These are phyloP conservation scores for Diaprepes abbreviatus DNA, from an alignment of 2,888 invertebrate species.

Conservation along the genomic window DNA sequence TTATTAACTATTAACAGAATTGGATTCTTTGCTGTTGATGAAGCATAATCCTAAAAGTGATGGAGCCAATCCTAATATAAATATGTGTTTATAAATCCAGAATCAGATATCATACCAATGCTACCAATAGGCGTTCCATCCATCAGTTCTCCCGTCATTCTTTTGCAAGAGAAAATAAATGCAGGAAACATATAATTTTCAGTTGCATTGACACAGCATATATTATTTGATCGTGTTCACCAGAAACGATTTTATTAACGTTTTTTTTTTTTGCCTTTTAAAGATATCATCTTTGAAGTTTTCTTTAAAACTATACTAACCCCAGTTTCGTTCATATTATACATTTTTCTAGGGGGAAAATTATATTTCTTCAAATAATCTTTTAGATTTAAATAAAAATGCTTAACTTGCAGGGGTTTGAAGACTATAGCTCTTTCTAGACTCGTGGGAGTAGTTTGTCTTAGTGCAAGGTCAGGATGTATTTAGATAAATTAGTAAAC, in stretches of 20 bases:
- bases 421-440: neutral
- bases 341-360: neutral
- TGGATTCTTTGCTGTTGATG: conserved; percentile 11
- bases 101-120: conserved; percentile 13
- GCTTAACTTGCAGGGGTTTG: neutral
- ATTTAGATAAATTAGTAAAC: too few relatives aligned
- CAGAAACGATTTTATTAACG: conserved; percentile 14
- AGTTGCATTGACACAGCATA: conserved; percentile 15
- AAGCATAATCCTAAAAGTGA: conserved; percentile 17
- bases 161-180: conserved; percentile 10
- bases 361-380: neutral
- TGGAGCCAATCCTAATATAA: conserved; percentile 19
- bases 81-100: conserved; percentile 31
- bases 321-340: neutral
- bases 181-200: neutral
- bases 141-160: conserved; percentile 2
- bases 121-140: conserved; percentile 3
- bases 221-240: too few relatives aligned
- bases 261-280: neutral
- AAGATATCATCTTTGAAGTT: neutral
- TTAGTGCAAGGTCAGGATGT: too few relatives aligned
- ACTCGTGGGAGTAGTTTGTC: neutral
- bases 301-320: neutral
- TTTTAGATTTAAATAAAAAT: neutral
- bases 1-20: conserved; percentile 20